phyloP scores from a whole-genome alignment of 1,140 invertebrate genomes.

The Sycophila sp. region DNA sequence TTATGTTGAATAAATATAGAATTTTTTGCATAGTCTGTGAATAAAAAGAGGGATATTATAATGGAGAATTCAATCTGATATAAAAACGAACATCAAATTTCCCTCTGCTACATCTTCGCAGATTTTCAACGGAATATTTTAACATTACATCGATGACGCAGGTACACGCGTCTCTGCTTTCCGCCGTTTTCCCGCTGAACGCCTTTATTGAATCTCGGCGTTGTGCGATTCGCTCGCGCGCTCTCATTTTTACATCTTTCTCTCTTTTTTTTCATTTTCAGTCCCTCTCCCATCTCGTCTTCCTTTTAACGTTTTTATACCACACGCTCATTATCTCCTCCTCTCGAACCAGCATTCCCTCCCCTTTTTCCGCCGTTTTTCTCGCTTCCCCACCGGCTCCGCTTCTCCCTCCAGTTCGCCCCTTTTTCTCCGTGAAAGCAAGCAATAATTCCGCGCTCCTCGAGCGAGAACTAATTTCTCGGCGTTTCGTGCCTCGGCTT shows the following conservation, averaged over 20 bases:
- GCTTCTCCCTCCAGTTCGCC: conserved; percentile 20
- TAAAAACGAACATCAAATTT: too few relatives aligned
- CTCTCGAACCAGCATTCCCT: conserved; percentile 20
- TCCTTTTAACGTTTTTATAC: conserved; percentile 19
- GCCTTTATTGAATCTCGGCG: conserved; percentile 22
- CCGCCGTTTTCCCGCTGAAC: conserved; percentile 19
- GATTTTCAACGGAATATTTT: background rate
- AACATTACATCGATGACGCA: conserved; percentile 37
- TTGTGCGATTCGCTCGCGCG: background rate
- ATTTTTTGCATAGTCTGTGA: too few relatives aligned
- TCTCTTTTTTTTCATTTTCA: conserved; percentile 3
- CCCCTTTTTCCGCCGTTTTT: conserved; percentile 37
- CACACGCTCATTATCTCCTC: conserved; percentile 5
- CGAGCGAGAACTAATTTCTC: conserved; percentile 52
- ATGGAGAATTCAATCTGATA: too few relatives aligned
- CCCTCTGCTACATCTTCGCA: too few relatives aligned
- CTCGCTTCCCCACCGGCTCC: conserved; percentile 40
- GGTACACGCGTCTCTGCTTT: conserved; percentile 5
- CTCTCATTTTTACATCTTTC: conserved; percentile 21
- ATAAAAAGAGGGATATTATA: too few relatives aligned
- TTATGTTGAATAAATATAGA: too few relatives aligned
- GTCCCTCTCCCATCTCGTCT: background rate
- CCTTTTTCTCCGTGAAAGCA: conserved; percentile 46
- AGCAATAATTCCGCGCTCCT: conserved; percentile 52
- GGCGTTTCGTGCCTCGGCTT: conserved; percentile 3